Base-by-base conservation (phyloP, 1,140 invertebrate genomes). In the Hycleus phaleratus region DNA sequence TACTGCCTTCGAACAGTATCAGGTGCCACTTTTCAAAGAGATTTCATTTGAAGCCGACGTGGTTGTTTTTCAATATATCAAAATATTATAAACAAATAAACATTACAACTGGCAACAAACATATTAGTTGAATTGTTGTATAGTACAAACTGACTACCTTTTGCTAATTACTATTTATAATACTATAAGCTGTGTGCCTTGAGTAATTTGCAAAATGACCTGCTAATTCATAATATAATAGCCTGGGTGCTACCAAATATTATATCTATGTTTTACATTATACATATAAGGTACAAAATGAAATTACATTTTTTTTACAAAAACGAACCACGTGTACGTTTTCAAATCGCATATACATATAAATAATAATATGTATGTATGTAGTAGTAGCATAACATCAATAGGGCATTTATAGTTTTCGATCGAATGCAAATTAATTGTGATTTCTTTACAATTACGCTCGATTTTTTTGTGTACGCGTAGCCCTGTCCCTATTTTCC, bases 121-220 rank as follows among this genome's bases (percentile, higher is more conserved):
- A 67, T 66, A 67, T 68, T 67, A 53, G 63, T 68, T 70, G 61
- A 65, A 69, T 67, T 68, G 66, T 71, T 71, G 60, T 71, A 73
- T 73, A 73, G 71, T 73, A 73, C 71, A 73, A 73, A 71, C 62
- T 66, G 66, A 71, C 68, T 71, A 72, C 71, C 66, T 73, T 18
- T 73, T 72, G 71, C 71, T 71, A 73, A 73, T 72, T 73, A 71
- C 71, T 73, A 72, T 69, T 71, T 72, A 67, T 72, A 73, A 71
- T 67, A 65, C 63, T 69, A 32, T 59, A 72, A 66, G 71, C 71
- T 73, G 71, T 73, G 70, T 73, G 71, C 71, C 71, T 73, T 73
- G 65, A 69, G 70, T 71, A 73, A 73, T 72, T 73, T 70, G 70
- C 9, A 42, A 72, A 73, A 72, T 72, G 69, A 71, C 66, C 71